Evolutionary conservation across 2,113 vertebrate genomes (phyloP).

Genomic region (Chunga burmeisteri): DNA sequence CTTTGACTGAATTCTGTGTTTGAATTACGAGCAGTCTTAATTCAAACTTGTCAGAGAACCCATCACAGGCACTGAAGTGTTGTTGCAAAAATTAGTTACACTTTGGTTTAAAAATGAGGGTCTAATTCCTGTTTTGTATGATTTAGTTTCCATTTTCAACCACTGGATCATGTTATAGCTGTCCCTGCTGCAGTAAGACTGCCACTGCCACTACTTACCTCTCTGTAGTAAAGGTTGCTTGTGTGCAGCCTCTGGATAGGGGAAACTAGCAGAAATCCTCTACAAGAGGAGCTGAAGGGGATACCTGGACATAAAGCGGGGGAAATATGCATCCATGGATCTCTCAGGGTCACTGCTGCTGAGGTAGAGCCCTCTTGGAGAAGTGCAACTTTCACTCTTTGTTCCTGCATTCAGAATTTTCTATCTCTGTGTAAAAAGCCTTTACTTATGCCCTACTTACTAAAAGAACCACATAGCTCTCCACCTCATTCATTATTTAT

Average conservation of each 20-base stretch:
- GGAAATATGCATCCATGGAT: neutral
- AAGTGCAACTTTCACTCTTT: neutral
- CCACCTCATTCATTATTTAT: neutral
- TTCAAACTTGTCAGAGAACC: neutral
- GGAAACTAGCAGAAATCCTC: neutral
- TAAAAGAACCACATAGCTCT: neutral
- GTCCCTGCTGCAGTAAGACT: neutral
- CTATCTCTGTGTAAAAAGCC: neutral
- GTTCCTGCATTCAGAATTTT: neutral
- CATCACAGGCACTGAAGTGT: neutral
- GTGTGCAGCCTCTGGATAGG: neutral
- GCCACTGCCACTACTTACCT: neutral
- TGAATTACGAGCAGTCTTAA: neutral
- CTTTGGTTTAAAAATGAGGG: neutral
- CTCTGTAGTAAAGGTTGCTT: neutral
- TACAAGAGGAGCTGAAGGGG: neutral
- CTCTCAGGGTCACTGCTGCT: neutral
- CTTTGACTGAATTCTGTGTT: neutral
- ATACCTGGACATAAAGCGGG: neutral
- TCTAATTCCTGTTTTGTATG: neutral
- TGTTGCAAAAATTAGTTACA: neutral
- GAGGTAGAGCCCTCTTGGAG: fast-evolving
- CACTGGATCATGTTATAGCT: neutral
- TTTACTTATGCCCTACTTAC: conserved; percentile 4
- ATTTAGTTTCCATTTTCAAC: neutral